These are phyloP conservation scores for Hoplostethus atlanticus DNA, from an alignment of 2,797 vertebrate species.

Conservation along the genomic window DNA sequence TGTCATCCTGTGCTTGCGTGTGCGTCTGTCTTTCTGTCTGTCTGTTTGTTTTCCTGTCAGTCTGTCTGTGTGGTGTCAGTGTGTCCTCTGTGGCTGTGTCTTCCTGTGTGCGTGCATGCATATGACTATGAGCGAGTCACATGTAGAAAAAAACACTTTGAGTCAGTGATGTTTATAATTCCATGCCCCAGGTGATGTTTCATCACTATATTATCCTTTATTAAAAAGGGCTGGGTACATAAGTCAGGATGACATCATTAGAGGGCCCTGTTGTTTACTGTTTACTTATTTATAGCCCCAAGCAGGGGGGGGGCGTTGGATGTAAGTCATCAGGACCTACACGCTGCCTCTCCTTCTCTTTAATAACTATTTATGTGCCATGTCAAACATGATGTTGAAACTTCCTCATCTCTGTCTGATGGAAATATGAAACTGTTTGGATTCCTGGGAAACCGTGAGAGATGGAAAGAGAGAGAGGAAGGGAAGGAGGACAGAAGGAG, in stretches of 20 bases:
- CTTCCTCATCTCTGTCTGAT: slow-evolving; percentile 58
- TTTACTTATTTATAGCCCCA: slow-evolving; percentile 66
- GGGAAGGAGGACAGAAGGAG: slow-evolving; percentile 12
- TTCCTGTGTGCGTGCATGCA: background rate
- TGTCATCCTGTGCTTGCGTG: background rate
- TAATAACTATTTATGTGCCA: slow-evolving; percentile 61
- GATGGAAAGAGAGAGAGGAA: slow-evolving; percentile 21
- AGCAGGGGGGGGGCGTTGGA: slow-evolving; percentile 37
- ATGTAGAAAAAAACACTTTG: slow-evolving; percentile 16
- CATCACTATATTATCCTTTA: slow-evolving; percentile 49
- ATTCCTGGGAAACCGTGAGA: slow-evolving; percentile 42
- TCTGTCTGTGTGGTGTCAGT: background rate
- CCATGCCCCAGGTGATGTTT: slow-evolving; percentile 22
- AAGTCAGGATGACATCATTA: slow-evolving; percentile 55
- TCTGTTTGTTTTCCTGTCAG: too few species aligned
- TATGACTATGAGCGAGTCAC: background rate
- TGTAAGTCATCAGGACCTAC: slow-evolving; percentile 51
- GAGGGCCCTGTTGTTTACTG: slow-evolving; percentile 49
- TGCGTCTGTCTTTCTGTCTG: background rate
- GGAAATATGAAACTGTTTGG: slow-evolving; percentile 65
- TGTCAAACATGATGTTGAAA: slow-evolving; percentile 64
- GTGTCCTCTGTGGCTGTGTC: background rate
- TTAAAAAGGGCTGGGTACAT: slow-evolving; percentile 43
- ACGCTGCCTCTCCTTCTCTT: slow-evolving; percentile 34
- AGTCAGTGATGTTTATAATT: slow-evolving; percentile 30